phyloP scores from a whole-genome alignment of 64 coral and sea anemone species.

The Actinia equina region DNA sequence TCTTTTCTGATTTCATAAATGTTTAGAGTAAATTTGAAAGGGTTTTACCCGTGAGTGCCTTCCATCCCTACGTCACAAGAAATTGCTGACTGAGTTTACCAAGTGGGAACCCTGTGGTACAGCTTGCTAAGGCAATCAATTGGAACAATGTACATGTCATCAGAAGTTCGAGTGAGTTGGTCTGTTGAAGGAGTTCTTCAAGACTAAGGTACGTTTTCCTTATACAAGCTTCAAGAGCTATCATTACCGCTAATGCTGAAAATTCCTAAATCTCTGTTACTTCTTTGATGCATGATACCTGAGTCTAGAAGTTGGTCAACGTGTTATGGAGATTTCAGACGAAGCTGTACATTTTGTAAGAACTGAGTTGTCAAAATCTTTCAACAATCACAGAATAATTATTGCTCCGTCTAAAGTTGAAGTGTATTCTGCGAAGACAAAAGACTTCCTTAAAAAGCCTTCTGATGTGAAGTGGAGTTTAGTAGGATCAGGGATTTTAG shows the following conservation, averaged over 20 bases:
- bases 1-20: too few species aligned
- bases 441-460: conserved; percentile 50
- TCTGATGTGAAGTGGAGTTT: conserved; percentile 50
- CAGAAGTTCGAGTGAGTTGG: not conserved
- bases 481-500: conserved; percentile 37
- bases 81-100: not conserved
- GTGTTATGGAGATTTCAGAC: conserved; percentile 39
- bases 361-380: conserved; percentile 45
- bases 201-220: not conserved
- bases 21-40: too few species aligned
- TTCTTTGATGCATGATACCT: not conserved
- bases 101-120: not conserved
- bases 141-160: not conserved
- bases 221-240: not conserved
- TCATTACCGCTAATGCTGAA: not conserved
- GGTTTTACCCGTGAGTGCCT: too few species aligned
- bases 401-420: conserved; percentile 60
- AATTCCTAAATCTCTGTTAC: not conserved
- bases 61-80: too few species aligned
- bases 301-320: not conserved
- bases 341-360: conserved; percentile 33
- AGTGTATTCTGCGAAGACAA: conserved; percentile 46
- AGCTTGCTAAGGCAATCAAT: not conserved
- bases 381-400: conserved; percentile 46
- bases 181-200: not conserved